phyloP scores from a whole-genome alignment of 2,888 invertebrate genomes.

The Malthinus seriepunctatus region DNA sequence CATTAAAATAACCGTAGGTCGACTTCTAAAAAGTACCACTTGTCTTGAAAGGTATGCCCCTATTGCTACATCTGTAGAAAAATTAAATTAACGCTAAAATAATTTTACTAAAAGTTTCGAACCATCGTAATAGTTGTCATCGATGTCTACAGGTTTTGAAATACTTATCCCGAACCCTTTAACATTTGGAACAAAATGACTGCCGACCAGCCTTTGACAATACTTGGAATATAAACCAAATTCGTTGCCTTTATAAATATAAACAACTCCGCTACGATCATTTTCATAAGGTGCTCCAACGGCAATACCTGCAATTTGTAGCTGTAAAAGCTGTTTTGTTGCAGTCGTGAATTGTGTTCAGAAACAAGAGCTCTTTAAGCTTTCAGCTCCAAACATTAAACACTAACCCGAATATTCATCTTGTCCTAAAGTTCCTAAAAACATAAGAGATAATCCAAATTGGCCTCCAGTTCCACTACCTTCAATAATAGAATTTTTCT shows the following conservation, averaged over 20 bases:
- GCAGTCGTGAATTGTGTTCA: no score
- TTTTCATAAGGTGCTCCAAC: slow-evolving; percentile 69
- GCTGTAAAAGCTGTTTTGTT: no score
- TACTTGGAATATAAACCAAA: slow-evolving; percentile 53
- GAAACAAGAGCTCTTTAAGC: no score
- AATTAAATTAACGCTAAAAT: neutral
- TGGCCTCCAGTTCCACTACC: slow-evolving; percentile 45
- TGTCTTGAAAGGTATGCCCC: slow-evolving; percentile 63
- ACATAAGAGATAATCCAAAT: slow-evolving; percentile 63
- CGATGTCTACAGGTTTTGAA: slow-evolving; percentile 63
- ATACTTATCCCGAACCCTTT: slow-evolving; percentile 65
- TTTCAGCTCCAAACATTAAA: neutral
- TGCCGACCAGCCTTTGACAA: slow-evolving; percentile 58
- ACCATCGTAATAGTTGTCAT: slow-evolving; percentile 65
- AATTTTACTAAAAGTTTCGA: slow-evolving; percentile 12
- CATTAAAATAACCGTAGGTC: slow-evolving; percentile 44
- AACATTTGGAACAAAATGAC: slow-evolving; percentile 44
- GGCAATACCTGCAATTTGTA: slow-evolving; percentile 63
- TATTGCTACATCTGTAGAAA: slow-evolving; percentile 60
- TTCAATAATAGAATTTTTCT: slow-evolving; percentile 29
- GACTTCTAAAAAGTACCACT: slow-evolving; percentile 58
- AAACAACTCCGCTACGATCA: slow-evolving; percentile 62
- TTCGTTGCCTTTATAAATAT: slow-evolving; percentile 62
- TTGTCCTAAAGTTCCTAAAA: slow-evolving; percentile 68
- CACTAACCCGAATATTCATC: slow-evolving; percentile 65